A percentile compares a stretch with the other conserved stretches of the same genome.
Evolutionary conservation across 2,113 vertebrate species (phyloP).

Genomic region (Poicephalus gulielmi): DNA sequence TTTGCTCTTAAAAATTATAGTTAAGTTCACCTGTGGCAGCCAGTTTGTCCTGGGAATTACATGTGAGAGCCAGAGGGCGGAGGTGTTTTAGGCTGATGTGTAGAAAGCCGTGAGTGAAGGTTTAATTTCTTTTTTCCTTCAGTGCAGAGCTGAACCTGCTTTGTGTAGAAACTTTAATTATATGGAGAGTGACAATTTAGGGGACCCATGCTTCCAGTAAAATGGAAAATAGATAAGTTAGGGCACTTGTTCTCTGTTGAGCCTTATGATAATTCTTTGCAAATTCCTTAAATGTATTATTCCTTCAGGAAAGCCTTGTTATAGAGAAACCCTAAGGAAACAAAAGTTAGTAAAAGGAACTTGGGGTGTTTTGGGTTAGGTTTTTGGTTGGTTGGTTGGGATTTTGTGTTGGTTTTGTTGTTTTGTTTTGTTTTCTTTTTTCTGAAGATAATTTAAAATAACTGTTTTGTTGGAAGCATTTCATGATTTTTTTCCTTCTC

Average conservation of each 20-base stretch:
- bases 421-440: neutral
- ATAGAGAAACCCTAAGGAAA: neutral
- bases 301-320: neutral
- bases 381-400: neutral
- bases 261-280: neutral
- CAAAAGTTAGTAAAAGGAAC: neutral
- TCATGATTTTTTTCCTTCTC: neutral
- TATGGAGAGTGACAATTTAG: neutral
- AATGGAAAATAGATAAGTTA: neutral
- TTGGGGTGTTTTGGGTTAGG: neutral
- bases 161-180: neutral
- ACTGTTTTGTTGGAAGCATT: neutral
- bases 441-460: neutral
- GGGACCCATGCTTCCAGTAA: neutral
- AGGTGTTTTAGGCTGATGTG: accelerated
- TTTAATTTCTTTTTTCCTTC: neutral
- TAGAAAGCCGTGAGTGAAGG: neutral
- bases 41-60: neutral
- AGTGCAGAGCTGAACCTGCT: neutral
- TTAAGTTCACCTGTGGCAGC: neutral
- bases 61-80: accelerated
- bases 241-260: neutral
- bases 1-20: neutral
- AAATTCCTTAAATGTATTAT: neutral
- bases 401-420: neutral